A percentile compares a stretch with the other conserved stretches of the same genome.
These are phyloP conservation scores for Tenualosa ilisha DNA, from an alignment of 2,797 vertebrate species.

Conservation along the genomic window DNA sequence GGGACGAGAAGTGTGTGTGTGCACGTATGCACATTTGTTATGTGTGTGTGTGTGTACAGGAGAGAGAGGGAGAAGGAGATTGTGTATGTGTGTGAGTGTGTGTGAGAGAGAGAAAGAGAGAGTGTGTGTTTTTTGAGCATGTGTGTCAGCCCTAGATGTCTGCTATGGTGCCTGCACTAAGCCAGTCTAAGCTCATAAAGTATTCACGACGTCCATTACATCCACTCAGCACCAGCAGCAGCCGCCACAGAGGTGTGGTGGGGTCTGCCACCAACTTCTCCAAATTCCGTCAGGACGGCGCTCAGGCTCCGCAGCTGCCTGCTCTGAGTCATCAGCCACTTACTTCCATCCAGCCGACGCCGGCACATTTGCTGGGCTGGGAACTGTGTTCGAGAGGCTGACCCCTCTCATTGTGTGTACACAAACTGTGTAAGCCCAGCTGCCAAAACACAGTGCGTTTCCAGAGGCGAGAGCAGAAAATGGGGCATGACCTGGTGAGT, in stretches of 20 bases:
- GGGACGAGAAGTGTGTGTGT: not conserved
- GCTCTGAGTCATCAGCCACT: not conserved
- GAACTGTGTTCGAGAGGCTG: not conserved
- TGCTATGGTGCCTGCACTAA: slow-evolving; percentile 1
- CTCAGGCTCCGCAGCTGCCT: not conserved
- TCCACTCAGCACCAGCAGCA: not conserved
- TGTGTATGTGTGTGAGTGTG: not conserved
- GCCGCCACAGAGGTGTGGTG: too few species aligned
- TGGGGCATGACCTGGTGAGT: not conserved
- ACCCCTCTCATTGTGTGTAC: not conserved
- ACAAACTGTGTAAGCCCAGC: not conserved
- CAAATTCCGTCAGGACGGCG: not conserved
- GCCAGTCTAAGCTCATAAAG: slow-evolving; percentile 21
- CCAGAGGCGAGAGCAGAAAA: not conserved
- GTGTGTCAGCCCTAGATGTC: not conserved
- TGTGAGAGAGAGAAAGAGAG: not conserved
- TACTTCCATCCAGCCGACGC: not conserved
- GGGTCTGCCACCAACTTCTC: not conserved
- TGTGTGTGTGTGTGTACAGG: not conserved
- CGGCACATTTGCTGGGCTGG: not conserved
- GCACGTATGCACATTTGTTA: not conserved
- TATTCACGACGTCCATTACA: slow-evolving; percentile 37
- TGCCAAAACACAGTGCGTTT: not conserved
- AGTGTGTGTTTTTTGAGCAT: not conserved
- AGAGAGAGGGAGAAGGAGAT: not conserved